A percentile compares a stretch with the other conserved stretches of the same genome.
Evolutionary conservation across 2,113 vertebrate species (phyloP).

Genomic region (Desmodus rotundus): DNA sequence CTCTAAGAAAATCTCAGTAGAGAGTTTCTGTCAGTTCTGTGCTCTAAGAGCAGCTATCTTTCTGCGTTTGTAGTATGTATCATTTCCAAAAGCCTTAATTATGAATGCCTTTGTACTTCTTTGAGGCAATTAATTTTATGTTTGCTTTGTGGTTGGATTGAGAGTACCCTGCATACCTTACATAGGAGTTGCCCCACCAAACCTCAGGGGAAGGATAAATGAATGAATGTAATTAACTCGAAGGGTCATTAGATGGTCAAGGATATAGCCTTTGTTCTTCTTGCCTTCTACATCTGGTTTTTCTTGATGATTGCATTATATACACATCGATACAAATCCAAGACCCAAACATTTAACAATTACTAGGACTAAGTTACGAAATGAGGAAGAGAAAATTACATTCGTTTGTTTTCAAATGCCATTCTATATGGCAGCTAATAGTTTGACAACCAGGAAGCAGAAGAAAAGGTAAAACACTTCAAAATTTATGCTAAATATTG

Average conservation of each 20-base stretch:
- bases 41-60: not conserved
- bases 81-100: not conserved
- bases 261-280: not conserved
- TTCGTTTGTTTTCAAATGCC: not conserved
- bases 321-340: not conserved
- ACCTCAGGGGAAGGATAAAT: not conserved
- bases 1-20: not conserved
- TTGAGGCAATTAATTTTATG: not conserved
- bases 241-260: not conserved
- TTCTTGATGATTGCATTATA: not conserved
- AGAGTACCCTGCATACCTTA: not conserved
- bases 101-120: not conserved
- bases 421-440: too few relatives aligned
- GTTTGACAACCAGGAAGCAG: not conserved
- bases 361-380: not conserved
- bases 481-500: not conserved
- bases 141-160: not conserved
- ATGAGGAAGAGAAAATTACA: not conserved
- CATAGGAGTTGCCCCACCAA: not conserved
- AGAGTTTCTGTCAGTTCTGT: not conserved
- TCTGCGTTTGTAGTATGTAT: not conserved
- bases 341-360: not conserved
- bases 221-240: not conserved
- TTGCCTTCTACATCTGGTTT: not conserved
- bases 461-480: not conserved